phyloP scores from a whole-genome alignment of 2,113 vertebrate species.

The Leptosomus discolor region DNA sequence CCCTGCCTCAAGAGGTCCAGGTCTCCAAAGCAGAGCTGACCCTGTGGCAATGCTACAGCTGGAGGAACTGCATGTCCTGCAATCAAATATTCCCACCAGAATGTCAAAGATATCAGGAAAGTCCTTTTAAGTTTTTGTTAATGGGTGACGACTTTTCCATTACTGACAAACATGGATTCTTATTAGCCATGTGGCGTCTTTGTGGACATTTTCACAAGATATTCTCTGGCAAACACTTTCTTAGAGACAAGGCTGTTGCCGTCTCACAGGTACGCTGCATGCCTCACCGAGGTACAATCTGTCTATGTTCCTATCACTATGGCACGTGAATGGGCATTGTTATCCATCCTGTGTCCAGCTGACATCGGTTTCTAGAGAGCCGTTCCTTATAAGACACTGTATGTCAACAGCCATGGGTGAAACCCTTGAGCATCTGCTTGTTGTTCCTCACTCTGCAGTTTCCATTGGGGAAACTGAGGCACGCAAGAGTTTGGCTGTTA shows the following conservation, averaged over 20 bases:
- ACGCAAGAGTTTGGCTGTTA: not conserved
- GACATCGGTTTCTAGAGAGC: not conserved
- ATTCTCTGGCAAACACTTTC: not conserved
- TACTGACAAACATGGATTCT: not conserved
- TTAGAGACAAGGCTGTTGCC: not conserved
- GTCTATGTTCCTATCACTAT: not conserved
- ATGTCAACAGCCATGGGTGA: not conserved
- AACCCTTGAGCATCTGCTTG: rapidly evolving
- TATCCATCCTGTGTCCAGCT: not conserved
- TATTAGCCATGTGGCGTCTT: not conserved
- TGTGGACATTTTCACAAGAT: not conserved
- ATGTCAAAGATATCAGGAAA: not conserved
- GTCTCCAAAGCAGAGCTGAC: not conserved
- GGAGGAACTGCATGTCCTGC: not conserved
- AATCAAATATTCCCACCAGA: not conserved
- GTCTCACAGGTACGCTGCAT: not conserved
- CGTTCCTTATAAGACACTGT: not conserved
- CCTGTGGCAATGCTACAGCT: not conserved
- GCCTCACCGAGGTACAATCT: not conserved
- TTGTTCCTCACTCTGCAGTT: rapidly evolving
- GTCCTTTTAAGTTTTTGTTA: not conserved
- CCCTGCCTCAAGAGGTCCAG: not conserved
- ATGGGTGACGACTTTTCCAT: not conserved
- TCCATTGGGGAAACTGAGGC: not conserved
- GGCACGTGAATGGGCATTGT: not conserved